phyloP scores from a whole-genome alignment of 2,888 invertebrate genomes.

The Limulus polyphemus region DNA sequence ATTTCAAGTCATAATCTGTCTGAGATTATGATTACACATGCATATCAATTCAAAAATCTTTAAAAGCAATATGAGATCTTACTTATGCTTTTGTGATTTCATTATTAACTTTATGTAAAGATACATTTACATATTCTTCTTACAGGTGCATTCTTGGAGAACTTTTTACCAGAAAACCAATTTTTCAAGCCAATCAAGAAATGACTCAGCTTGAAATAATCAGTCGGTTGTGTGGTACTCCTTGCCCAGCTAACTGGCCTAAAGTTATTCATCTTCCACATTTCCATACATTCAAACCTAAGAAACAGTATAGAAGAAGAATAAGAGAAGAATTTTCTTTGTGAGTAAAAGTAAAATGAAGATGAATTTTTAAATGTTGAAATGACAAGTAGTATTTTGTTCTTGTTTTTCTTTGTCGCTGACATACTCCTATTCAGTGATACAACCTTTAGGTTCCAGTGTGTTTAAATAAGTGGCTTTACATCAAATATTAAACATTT shows the following conservation, averaged over 20 bases:
- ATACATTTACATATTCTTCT: slow-evolving; percentile 21
- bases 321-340: slow-evolving; percentile 78
- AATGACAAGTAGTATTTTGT: no score
- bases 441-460: no score
- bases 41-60: slow-evolving; percentile 2
- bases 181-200: slow-evolving; percentile 91
- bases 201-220: slow-evolving; percentile 88
- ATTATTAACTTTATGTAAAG: background rate
- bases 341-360: slow-evolving; percentile 41
- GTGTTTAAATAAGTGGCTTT: no score
- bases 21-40: background rate
- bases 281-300: slow-evolving; percentile 81
- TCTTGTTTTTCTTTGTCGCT: no score
- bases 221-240: slow-evolving; percentile 85
- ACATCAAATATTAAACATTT: no score
- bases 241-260: slow-evolving; percentile 93
- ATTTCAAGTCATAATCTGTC: background rate
- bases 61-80: background rate
- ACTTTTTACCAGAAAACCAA: slow-evolving; percentile 84
- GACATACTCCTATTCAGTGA: no score
- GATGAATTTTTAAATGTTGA: no score
- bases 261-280: slow-evolving; percentile 82
- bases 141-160: slow-evolving; percentile 85
- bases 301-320: slow-evolving; percentile 73
- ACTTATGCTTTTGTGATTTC: no score